Percentiles rank a stretch among this genome's conserved stretches.
These are phyloP conservation scores for Hydropotes inermis DNA, from an alignment of 2,113 vertebrate genomes.

Conservation along the genomic window DNA sequence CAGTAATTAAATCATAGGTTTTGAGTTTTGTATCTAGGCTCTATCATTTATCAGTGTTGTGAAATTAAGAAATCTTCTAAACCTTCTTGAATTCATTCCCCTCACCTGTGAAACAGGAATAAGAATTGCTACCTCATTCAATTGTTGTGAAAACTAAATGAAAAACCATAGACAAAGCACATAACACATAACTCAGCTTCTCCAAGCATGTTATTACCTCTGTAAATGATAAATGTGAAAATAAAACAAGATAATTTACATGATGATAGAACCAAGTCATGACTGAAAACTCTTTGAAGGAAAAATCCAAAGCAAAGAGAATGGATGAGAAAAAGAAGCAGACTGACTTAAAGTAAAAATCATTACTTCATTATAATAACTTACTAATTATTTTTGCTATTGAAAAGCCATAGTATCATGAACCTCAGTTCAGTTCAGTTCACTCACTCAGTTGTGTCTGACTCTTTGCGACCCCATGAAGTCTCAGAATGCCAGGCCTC, in stretches of 20 bases:
- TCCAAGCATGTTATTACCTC: not conserved
- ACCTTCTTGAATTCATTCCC: not conserved
- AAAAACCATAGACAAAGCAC: not conserved
- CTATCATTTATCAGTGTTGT: not conserved
- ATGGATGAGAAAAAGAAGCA: not conserved
- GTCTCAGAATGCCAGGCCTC: no score
- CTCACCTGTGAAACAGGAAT: not conserved
- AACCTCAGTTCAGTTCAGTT: not conserved
- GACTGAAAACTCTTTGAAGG: not conserved
- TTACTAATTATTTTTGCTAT: not conserved
- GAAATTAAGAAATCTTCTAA: not conserved
- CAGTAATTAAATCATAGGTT: not conserved
- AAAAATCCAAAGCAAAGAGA: not conserved
- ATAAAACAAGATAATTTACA: not conserved
- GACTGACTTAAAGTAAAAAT: not conserved
- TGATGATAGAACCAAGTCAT: not conserved
- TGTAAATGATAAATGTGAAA: not conserved
- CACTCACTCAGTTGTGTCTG: no score
- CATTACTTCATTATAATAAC: not conserved
- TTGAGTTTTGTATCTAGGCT: not conserved
- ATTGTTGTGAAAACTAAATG: not conserved
- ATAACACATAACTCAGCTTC: not conserved
- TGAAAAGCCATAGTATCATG: not conserved
- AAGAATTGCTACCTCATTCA: not conserved
- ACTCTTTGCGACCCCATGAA: no score